Evolutionary conservation across 1,140 invertebrate species (phyloP), one percentile per base, ranked within the genome.

Genomic region (Araneus ventricosus): DNA sequence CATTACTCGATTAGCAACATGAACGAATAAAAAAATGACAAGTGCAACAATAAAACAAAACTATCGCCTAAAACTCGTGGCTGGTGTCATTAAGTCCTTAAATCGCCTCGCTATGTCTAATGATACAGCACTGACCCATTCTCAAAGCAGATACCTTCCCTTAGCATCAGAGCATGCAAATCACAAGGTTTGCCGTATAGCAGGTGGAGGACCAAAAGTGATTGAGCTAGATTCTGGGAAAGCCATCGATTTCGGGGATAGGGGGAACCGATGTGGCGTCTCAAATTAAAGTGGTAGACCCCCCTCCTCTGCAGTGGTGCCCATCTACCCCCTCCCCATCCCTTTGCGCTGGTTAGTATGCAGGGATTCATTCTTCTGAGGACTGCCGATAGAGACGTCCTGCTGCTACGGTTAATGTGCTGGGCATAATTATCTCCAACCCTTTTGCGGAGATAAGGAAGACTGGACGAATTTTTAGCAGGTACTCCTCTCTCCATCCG

Each of bases 221-320:
- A 86, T 52, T 59, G 52, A 57, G n/a, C 45, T 17, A 52, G 86
- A 45, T 88, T 88, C 86, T 30, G 4, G 61, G 86, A 67, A 88
- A 86, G 84, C 52, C 84, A 88, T 88, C 61, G 86, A 88, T 88
- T 88, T 67, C 63, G n/a, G 63, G 63, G 27, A 67, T n/a, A 22
- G 63, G 63, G 61, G 63, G 27, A 27, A 67, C 63, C 27, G 63
- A 27, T 67, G 45, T 52, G 45, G 45, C 45, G 10, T 52, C 45
- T 67, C 63, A 27, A 67, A 67, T 67, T 67, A 67, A 67, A 67
- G 63, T 67, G 63, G 63, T 67, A 8, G 63, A 10, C 24, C n/a
- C 63, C 45, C 45, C 17, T 52, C 45, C 45, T 52, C 10, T 45
- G 41, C 41, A 45, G 41, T 8, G 41, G 41, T 45, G 7, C 2